Conservation (phyloP, 1,140 invertebrate genomes). For the Drosophila insularis region DNA sequence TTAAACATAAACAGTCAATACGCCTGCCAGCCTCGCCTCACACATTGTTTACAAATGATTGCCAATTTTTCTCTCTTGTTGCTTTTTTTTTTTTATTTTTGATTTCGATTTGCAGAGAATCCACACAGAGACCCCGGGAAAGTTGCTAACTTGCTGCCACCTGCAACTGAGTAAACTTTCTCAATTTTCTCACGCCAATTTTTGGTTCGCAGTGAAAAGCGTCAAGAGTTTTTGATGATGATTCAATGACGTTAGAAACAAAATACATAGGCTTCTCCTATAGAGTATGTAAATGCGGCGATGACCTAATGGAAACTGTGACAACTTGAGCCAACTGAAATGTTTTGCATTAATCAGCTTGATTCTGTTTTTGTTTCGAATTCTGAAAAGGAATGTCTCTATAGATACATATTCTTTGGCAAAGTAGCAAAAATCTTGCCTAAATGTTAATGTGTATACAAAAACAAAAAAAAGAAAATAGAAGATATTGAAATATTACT, state of each 20-base stretch:
- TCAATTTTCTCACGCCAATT: conserved; percentile 61
- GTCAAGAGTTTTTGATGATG: background rate
- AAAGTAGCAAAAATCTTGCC: conserved; percentile 13
- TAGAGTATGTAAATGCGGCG: conserved; percentile 65
- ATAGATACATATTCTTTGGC: background rate
- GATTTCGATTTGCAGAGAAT: conserved; percentile 20
- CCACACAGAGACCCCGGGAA: conserved; percentile 43
- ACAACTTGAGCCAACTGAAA: conserved; percentile 72
- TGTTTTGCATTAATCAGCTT: conserved; percentile 72
- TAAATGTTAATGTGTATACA: background rate
- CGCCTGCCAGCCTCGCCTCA: conserved; percentile 34
- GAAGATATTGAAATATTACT: background rate
- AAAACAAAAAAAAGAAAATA: conserved; percentile 13
- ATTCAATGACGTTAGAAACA: conserved; percentile 29
- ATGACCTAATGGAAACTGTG: conserved; percentile 77
- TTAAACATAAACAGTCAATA: conserved; percentile 63
- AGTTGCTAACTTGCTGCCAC: conserved; percentile 54
- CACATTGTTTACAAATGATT: conserved; percentile 77
- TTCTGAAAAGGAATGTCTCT: background rate
- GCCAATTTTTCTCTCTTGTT: conserved; percentile 63
- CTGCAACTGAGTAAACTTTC: conserved; percentile 63
- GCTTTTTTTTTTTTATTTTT: conserved; percentile 28
- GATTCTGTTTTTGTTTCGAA: conserved; percentile 32
- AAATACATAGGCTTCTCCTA: conserved; percentile 38
- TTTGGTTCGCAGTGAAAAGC: background rate